Base-by-base conservation (phyloP, 2,888 invertebrate genomes). In the Hipparchia semele region DNA sequence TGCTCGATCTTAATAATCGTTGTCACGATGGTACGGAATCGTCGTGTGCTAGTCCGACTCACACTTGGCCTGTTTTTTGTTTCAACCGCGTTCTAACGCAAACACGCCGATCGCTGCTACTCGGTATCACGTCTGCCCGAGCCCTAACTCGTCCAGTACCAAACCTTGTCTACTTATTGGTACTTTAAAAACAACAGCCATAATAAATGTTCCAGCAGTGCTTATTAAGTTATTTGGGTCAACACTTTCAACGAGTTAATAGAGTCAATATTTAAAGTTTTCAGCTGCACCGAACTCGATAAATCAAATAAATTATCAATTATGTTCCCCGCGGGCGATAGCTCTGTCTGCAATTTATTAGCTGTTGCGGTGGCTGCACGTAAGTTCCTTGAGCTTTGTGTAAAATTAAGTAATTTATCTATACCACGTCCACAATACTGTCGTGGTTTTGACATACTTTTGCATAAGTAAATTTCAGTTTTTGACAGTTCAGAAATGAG, bases 281-380 rank as follows among this genome's bases (percentile, higher is more conserved):
- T 66, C 64, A 71, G 65, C 56, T 23, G 54, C 65, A 56, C 45
- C 13, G 58, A 60, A 54, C 33, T 56, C 60, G 46, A 73, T 76
- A 74, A 71, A 71, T 75, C 74, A 76, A 74, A 62, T 75, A 74
- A 76, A 76, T 81, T 79, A 80, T 78, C 79, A 73, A 78, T 77
- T 78, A 76, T 75, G 51, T 67, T 58, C 74, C 67, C 70, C 56
- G 59, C 60, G 64, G 76, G 65, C 73, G 73, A 76, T 76, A 73
- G 69, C 65, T 69, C 71, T 33, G 54, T 46, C 66, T 39, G n/a
- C 69, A 46, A 76, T 77, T 77, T 77, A 77, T 77, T 75, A 73
- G 49, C 68, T 70, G 68, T 68, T 73, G 65, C 74, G 23, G 62
- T 64, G 56, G 59, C 54, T 64, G 5, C 68, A 72, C 74, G 60